These are phyloP conservation scores for Stratiomys singularior DNA, from an alignment of 2,888 invertebrate genomes.

Conservation along the genomic window DNA sequence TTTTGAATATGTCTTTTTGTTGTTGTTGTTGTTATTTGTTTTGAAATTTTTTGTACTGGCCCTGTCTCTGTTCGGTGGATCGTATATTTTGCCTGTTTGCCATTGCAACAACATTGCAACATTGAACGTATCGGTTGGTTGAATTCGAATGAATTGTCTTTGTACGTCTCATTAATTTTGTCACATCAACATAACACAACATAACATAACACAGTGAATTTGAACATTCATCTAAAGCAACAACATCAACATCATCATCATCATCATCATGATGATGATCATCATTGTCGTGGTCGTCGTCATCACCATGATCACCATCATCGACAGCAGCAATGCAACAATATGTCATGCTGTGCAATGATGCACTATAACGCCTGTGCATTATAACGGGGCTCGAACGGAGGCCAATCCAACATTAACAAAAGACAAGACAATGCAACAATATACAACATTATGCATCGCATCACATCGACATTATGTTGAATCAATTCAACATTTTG, in stretches of 20 bases:
- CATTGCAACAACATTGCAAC: constrained; percentile 5
- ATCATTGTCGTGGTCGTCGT: neutral
- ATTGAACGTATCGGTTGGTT: constrained; percentile 29
- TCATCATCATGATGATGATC: too few species aligned
- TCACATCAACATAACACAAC: constrained; percentile 50
- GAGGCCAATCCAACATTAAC: constrained; percentile 12
- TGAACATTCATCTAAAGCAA: neutral
- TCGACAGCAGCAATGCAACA: constrained; percentile 1
- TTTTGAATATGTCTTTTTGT: neutral
- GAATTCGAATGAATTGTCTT: constrained; percentile 49
- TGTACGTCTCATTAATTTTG: constrained; percentile 54
- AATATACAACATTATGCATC: constrained; percentile 12
- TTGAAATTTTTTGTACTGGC: neutral
- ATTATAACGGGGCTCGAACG: too few species aligned
- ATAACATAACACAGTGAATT: neutral
- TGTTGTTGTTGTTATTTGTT: neutral
- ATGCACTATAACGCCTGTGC: constrained; percentile 19
- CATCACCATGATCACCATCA: neutral
- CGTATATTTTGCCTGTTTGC: constrained; percentile 7
- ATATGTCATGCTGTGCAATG: neutral
- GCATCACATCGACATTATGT: neutral
- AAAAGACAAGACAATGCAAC: neutral
- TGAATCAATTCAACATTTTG: constrained; percentile 25
- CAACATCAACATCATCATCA: constrained; percentile 20
- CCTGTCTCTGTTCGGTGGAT: too few species aligned